Percentiles rank a stretch among this genome's conserved stretches.
These are phyloP conservation scores for Perizoma flavofasciatum DNA, from an alignment of 2,888 invertebrate genomes.

Conservation along the genomic window DNA sequence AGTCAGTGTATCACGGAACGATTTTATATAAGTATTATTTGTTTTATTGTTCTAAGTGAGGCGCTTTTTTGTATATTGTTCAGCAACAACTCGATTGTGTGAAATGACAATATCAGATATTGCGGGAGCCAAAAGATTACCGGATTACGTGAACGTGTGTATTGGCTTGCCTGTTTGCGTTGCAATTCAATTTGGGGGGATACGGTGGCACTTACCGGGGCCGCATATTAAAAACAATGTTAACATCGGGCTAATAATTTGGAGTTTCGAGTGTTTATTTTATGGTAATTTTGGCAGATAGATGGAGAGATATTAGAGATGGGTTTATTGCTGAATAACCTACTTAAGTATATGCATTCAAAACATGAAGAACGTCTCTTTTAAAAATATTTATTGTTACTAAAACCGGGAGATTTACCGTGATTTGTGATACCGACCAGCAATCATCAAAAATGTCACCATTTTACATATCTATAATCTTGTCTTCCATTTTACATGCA, in stretches of 20 bases:
- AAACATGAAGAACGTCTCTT: background rate
- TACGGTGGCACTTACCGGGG: slow-evolving; percentile 40
- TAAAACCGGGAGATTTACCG: no score
- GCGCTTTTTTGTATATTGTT: background rate
- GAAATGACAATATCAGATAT: slow-evolving; percentile 38
- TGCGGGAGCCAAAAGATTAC: slow-evolving; percentile 60
- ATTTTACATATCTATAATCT: no score
- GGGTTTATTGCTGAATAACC: background rate
- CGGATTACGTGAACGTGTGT: slow-evolving; percentile 52
- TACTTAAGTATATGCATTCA: no score
- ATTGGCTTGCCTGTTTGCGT: slow-evolving; percentile 55
- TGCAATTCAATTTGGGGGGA: slow-evolving; percentile 62
- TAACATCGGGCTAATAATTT: slow-evolving; percentile 27
- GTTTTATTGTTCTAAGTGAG: no score
- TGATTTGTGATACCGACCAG: no score
- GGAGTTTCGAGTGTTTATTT: slow-evolving; percentile 19
- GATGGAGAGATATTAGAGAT: no score
- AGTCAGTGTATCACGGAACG: no score
- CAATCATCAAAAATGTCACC: no score
- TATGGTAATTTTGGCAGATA: slow-evolving; percentile 24
- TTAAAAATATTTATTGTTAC: background rate
- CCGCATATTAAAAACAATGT: slow-evolving; percentile 36
- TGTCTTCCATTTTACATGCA: no score
- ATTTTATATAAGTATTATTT: no score
- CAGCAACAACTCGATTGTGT: slow-evolving; percentile 1